phyloP scores from a whole-genome alignment of 2,797 vertebrate genomes.

The Glyptemys insculpta region DNA sequence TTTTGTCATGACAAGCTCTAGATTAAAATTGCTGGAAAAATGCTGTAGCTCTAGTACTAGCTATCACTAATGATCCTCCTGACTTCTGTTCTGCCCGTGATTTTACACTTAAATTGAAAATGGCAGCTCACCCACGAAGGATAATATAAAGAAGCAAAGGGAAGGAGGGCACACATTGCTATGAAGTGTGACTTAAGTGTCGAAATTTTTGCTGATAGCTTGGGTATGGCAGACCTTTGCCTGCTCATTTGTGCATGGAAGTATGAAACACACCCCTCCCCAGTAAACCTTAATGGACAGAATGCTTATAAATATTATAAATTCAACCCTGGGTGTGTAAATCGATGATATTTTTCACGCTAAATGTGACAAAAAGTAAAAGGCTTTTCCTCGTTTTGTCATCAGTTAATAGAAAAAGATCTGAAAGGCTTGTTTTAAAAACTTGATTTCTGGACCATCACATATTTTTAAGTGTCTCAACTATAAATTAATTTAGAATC shows the following conservation, averaged over 20 bases:
- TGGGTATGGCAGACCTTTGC: background rate
- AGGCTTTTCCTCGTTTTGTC: background rate
- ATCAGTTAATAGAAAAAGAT: conserved; percentile 13
- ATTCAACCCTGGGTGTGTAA: background rate
- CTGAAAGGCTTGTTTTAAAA: background rate
- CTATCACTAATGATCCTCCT: background rate
- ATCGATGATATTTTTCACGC: conserved; percentile 1
- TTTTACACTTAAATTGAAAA: background rate
- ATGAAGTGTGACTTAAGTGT: background rate
- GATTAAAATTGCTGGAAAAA: background rate
- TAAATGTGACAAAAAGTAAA: background rate
- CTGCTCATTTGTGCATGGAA: background rate
- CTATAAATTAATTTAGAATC: background rate
- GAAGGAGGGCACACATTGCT: background rate
- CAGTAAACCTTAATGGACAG: background rate
- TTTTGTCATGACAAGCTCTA: background rate
- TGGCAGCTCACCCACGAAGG: background rate
- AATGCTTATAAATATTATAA: background rate
- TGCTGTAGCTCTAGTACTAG: background rate
- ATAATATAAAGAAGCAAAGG: background rate
- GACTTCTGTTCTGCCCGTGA: background rate
- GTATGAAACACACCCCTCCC: background rate
- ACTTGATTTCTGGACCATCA: background rate
- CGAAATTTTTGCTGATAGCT: background rate
- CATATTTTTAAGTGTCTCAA: background rate